These are phyloP conservation scores for Marmota flaviventris DNA, from an alignment of 2,113 vertebrate species.

Conservation along the genomic window DNA sequence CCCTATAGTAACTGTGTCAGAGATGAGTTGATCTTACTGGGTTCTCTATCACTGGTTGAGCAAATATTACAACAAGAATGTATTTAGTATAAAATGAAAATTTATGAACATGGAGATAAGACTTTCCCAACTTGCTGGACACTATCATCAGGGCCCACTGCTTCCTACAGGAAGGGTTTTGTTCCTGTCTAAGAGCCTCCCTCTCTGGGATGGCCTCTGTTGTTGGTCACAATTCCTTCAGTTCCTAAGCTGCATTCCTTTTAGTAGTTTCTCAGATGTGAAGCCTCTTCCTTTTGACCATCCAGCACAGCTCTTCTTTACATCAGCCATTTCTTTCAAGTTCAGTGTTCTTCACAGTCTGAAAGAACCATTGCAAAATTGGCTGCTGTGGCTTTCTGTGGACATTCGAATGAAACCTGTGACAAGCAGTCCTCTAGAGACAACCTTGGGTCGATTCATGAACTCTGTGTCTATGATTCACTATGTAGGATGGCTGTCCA, in stretches of 20 bases:
- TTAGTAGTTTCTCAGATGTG: constrained; percentile 92
- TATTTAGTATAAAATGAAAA: constrained; percentile 89
- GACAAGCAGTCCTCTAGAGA: constrained; percentile 81
- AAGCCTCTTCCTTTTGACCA: constrained; percentile 78
- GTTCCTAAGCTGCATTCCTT: constrained; percentile 93
- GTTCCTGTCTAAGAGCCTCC: constrained; percentile 94
- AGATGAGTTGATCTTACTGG: constrained; percentile 92
- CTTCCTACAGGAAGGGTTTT: constrained; percentile 97
- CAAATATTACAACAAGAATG: constrained; percentile 94
- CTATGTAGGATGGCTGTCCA: constrained; percentile 92
- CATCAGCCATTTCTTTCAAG: constrained; percentile 86
- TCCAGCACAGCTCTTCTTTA: constrained; percentile 80
- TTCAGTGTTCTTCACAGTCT: constrained; percentile 94
- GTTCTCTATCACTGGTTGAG: constrained; percentile 95
- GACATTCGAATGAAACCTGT: constrained; percentile 85
- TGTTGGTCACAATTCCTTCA: constrained; percentile 85
- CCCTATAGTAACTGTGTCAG: constrained; percentile 94
- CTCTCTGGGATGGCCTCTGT: constrained; percentile 92
- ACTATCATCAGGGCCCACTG: constrained; percentile 90
- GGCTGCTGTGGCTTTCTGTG: constrained; percentile 91
- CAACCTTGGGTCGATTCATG: constrained; percentile 89
- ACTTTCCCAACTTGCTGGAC: constrained; percentile 91
- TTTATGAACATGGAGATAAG: constrained; percentile 83
- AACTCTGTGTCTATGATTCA: constrained; percentile 90
- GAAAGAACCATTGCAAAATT: constrained; percentile 93